Conservation (phyloP, 2,797 vertebrate genomes). For the Liasis olivaceus region DNA sequence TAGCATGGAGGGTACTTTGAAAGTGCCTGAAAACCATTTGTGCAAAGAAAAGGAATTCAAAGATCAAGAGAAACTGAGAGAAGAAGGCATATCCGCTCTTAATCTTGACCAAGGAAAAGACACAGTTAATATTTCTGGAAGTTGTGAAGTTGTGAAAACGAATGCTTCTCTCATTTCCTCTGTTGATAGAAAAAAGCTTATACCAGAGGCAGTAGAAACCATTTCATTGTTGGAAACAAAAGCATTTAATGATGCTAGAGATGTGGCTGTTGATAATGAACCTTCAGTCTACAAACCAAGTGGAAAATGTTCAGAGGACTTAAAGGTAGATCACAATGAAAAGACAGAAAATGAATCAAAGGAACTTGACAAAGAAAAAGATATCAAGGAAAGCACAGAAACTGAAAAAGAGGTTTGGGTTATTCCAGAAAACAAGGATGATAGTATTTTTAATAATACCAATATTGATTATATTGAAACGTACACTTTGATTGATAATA, state of each 20-base stretch:
- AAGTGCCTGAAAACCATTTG: constrained; percentile 33
- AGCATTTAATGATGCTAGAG: constrained; percentile 41
- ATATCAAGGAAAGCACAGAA: constrained; percentile 57
- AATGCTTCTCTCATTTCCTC: constrained; percentile 87
- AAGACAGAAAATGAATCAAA: constrained; percentile 46
- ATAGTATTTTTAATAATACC: constrained; percentile 24
- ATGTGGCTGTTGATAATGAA: constrained; percentile 28
- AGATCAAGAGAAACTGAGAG: not conserved
- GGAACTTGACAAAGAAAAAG: constrained; percentile 26
- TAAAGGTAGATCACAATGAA: not conserved
- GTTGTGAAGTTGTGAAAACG: constrained; percentile 93
- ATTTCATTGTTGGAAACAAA: constrained; percentile 79
- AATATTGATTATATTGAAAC: constrained; percentile 94
- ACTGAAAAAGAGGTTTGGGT: constrained; percentile 53
- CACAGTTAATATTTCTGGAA: constrained; percentile 89
- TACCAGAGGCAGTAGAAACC: constrained; percentile 87
- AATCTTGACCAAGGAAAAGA: constrained; percentile 78
- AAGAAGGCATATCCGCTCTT: constrained; percentile 47
- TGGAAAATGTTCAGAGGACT: constrained; percentile 50
- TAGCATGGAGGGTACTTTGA: not conserved
- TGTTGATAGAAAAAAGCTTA: constrained; percentile 88
- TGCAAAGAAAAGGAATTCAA: constrained; percentile 49
- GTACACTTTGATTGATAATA: constrained; percentile 88
- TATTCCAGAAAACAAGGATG: constrained; percentile 52
- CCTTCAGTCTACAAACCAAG: constrained; percentile 14